Evolutionary conservation across 2,888 invertebrate genomes (phyloP).

Genomic region (Himalopsyche japonica): DNA sequence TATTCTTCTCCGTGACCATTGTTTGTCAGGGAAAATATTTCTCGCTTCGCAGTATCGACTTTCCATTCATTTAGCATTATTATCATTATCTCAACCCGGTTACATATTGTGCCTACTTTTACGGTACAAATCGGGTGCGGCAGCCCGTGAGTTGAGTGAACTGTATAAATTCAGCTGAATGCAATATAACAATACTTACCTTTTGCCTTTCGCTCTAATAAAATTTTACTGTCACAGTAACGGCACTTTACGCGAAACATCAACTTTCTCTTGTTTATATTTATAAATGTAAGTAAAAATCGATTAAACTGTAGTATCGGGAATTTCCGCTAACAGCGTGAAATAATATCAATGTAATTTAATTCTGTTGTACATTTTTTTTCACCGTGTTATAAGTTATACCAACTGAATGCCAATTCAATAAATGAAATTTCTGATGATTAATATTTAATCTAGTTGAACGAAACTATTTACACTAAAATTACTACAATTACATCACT

Average conservation of each 20-base stretch:
- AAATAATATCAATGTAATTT: too few relatives aligned
- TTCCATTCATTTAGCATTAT: neutral
- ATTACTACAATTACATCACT: too few relatives aligned
- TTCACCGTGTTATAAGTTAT: too few relatives aligned
- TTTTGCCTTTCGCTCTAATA: neutral
- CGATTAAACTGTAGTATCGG: too few relatives aligned
- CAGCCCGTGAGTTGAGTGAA: neutral
- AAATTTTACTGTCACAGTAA: neutral
- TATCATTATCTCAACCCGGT: neutral
- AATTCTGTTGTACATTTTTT: too few relatives aligned
- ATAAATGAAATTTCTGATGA: too few relatives aligned
- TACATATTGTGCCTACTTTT: neutral
- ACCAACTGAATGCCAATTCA: too few relatives aligned
- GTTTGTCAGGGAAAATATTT: constrained; percentile 25
- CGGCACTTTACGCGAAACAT: neutral
- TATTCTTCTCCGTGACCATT: constrained; percentile 7
- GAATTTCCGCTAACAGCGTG: too few relatives aligned
- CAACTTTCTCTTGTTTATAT: neutral
- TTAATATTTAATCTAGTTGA: too few relatives aligned
- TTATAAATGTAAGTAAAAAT: too few relatives aligned
- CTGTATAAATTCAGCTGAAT: neutral
- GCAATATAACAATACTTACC: neutral
- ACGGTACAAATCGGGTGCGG: neutral
- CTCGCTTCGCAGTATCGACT: neutral
- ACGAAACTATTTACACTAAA: too few relatives aligned